phyloP scores from a whole-genome alignment of 2,113 vertebrate species.

The Pseudorasbora parva region DNA sequence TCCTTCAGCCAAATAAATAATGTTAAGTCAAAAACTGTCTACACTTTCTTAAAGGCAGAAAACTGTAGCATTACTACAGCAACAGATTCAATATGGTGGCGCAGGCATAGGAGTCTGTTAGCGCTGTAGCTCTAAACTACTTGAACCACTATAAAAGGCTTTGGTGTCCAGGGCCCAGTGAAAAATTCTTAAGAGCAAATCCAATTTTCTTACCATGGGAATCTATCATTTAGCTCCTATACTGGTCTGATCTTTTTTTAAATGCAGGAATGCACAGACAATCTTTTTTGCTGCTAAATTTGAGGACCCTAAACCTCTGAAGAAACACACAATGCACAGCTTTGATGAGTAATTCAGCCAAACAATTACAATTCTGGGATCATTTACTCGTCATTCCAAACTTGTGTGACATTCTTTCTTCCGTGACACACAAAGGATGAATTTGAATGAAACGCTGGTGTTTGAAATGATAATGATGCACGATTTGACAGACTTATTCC shows the following conservation, averaged over 20 bases:
- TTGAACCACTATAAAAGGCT: not conserved
- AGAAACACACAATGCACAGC: conserved; percentile 64
- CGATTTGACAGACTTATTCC: not conserved
- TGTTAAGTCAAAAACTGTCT: conserved; percentile 41
- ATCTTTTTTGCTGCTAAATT: not conserved
- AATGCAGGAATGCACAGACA: not conserved
- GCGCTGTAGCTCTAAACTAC: conserved; percentile 41
- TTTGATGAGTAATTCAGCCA: conserved; percentile 22
- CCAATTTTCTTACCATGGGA: not conserved
- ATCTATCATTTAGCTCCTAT: not conserved
- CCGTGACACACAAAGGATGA: not conserved
- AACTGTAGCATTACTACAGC: conserved; percentile 35
- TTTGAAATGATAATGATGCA: not conserved
- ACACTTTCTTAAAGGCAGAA: conserved; percentile 48
- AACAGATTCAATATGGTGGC: not conserved
- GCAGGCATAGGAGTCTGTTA: not conserved
- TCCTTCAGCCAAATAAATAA: conserved; percentile 57
- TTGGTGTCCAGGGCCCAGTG: not conserved
- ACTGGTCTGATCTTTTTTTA: not conserved
- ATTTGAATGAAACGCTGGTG: not conserved
- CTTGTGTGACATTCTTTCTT: not conserved
- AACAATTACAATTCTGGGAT: not conserved
- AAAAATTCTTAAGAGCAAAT: conserved; percentile 45
- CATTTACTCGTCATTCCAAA: not conserved
- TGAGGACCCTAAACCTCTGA: conserved; percentile 61